Percentiles rank a stretch among this genome's conserved stretches.
phyloP scores from a whole-genome alignment of 2,113 vertebrate genomes.

The Parotia lawesii region DNA sequence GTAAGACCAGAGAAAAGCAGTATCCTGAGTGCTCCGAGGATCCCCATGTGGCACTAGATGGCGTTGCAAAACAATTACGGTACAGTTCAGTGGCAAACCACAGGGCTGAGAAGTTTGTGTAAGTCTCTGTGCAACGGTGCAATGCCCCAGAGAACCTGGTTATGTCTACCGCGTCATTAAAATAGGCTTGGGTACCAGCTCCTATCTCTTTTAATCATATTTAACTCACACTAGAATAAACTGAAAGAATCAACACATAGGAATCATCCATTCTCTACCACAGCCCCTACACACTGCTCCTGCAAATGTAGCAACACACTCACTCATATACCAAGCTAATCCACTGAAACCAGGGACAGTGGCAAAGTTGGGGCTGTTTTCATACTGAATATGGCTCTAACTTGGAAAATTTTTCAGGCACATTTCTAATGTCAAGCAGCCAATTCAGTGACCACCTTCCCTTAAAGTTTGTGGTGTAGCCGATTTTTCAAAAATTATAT shows the following conservation, averaged over 20 bases:
- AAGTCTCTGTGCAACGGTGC: accelerated
- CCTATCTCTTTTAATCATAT: background rate
- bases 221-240: background rate
- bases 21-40: background rate
- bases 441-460: background rate
- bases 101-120: background rate
- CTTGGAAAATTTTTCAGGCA: background rate
- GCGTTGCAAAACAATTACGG: conserved; percentile 3
- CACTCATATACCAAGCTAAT: background rate
- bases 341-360: background rate
- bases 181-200: background rate
- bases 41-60: conserved; percentile 13
- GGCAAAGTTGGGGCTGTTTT: background rate
- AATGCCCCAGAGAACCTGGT: background rate
- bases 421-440: background rate
- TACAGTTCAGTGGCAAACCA: background rate
- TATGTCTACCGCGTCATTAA: no score
- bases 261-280: background rate
- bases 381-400: background rate
- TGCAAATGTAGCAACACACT: background rate
- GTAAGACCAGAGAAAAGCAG: background rate
- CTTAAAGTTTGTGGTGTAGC: background rate
- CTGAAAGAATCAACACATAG: background rate
- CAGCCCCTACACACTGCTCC: background rate
- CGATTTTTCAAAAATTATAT: background rate